Conservation (phyloP, 2,888 invertebrate species). For the Busseola fusca region DNA sequence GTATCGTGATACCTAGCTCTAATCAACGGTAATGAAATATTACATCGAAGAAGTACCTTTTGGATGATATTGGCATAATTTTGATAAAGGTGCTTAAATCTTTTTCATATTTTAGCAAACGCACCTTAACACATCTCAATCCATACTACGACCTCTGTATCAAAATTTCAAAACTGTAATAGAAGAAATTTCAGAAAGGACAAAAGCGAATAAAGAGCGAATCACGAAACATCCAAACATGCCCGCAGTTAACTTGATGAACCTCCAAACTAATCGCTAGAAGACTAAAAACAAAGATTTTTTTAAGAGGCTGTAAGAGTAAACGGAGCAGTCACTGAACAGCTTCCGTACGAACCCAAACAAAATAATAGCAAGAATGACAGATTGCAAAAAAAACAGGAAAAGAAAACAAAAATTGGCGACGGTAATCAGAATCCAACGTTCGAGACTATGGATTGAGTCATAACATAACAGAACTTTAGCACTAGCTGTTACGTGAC, state of each 20-base stretch:
- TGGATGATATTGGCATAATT: constrained; percentile 1
- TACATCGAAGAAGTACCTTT: constrained; percentile 21
- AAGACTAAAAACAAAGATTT: not conserved
- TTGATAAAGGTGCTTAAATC: not conserved
- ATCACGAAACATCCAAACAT: too few relatives aligned
- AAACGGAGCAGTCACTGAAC: not conserved
- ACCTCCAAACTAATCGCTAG: not conserved
- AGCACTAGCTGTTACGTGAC: not conserved
- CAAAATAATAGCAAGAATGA: not conserved
- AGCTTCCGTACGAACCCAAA: too few relatives aligned
- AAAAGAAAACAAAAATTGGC: not conserved
- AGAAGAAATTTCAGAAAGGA: too few relatives aligned
- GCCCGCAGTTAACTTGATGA: not conserved
- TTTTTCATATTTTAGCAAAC: not conserved
- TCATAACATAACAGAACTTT: not conserved
- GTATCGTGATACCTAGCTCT: constrained; percentile 70
- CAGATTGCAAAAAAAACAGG: not conserved
- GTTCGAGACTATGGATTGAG: not conserved
- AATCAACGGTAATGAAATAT: constrained; percentile 74
- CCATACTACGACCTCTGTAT: too few relatives aligned
- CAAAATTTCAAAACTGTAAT: too few relatives aligned
- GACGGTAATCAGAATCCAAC: too few relatives aligned
- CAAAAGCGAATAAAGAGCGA: too few relatives aligned
- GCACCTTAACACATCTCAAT: too few relatives aligned
- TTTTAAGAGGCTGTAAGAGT: not conserved